Evolutionary conservation across 2,888 invertebrate species (phyloP).

Genomic region (Parthenolecanium corni): DNA sequence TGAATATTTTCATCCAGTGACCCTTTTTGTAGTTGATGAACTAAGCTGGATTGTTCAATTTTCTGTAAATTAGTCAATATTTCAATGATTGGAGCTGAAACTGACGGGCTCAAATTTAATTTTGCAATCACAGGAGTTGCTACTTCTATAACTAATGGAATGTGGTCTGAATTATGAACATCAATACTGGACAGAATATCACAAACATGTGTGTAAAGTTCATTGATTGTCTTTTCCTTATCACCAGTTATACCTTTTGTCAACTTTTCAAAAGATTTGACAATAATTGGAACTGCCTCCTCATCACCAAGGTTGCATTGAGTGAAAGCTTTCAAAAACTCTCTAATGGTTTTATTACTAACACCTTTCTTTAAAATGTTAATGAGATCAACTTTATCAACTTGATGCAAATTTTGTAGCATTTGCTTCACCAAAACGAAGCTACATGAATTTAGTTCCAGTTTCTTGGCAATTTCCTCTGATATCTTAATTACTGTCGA

Average conservation of each 20-base stretch:
- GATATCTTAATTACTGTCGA: too few species aligned
- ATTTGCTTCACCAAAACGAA: constrained; percentile 42
- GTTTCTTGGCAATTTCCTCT: too few species aligned
- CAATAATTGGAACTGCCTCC: neutral
- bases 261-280: neutral
- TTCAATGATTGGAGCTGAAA: constrained; percentile 41
- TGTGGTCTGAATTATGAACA: neutral
- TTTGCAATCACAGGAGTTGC: constrained; percentile 36
- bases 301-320: neutral
- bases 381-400: neutral
- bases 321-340: neutral
- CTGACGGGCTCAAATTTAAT: constrained; percentile 38
- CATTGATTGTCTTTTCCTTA: constrained; percentile 4
- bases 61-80: constrained; percentile 36
- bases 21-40: neutral
- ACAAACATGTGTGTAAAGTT: neutral
- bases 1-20: neutral
- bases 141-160: constrained; percentile 37
- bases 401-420: constrained; percentile 34
- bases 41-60: neutral
- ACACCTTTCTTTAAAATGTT: neutral
- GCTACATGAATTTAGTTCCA: constrained; percentile 38
- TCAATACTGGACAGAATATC: neutral
- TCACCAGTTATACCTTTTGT: neutral
- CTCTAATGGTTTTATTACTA: neutral